Evolutionary conservation across 2,113 vertebrate genomes (phyloP), one percentile per base, ranked within the genome.

Genomic region (Rhombomys opimus): DNA sequence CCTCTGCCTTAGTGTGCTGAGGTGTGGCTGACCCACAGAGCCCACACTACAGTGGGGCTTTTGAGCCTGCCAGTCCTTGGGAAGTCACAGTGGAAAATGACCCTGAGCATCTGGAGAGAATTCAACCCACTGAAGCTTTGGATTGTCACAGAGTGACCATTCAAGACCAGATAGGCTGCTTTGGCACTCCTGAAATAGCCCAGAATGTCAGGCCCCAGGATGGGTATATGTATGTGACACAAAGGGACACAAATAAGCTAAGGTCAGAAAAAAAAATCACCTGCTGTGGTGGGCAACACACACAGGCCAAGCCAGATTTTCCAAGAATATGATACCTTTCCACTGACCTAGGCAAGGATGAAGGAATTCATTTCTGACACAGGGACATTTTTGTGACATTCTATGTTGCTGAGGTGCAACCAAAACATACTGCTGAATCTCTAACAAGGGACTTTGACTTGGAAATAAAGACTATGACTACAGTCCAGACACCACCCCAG

Each of bases 321-420:
- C 70, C 12, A 67, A 91, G 54, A 65, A 32, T 18, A 84, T 17
- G 35, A 32, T 35, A 82, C 25, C 54, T 91, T 89, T 89, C 86
- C 61, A 61, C 0, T 76, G 88, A 78, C 23, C 22, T 14, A 87
- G 59, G 2, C 14, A 61, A 68, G 63, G 50, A 9, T 18, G 1
- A 9, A 90, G 87, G 84, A 87, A 85, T 73, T 85, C 11, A 84
- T 2, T 82, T 77, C 89, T 89, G 87, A 81, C 72, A 80, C 23
- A 8, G 3, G 72, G 52, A 50, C 1, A 59, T 75, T 73, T 89
- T 73, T 80, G 68, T 87, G 93, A 94, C 6, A 72, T 65, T 91
- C 35, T 80, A 32, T 73, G 35, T 57, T 87, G 68, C 20, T 46
- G 46, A 82, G 27, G 12, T 27, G 4, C 22, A 80, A 41, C 7